Conservation (phyloP, 2,888 invertebrate species). For the Geophilus truncorum region DNA sequence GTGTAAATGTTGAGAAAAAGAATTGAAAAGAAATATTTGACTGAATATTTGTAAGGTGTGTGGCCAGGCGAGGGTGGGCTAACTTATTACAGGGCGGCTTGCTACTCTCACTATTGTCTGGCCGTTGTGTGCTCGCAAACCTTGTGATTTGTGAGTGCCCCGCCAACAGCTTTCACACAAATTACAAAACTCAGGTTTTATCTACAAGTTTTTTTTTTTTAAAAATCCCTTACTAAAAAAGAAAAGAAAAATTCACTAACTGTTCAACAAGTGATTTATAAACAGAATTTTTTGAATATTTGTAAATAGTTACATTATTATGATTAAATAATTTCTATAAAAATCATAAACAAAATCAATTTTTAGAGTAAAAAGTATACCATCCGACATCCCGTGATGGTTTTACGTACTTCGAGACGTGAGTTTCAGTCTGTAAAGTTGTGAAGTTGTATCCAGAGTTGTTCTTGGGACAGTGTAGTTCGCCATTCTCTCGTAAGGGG, state of each 20-base stretch:
- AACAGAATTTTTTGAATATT: neutral
- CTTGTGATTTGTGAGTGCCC: conserved; percentile 17
- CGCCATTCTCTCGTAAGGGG: conserved; percentile 9
- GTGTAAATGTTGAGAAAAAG: neutral
- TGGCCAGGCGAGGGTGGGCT: conserved; percentile 2
- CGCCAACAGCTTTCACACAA: conserved; percentile 10
- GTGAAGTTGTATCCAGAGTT: neutral
- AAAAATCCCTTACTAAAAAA: neutral
- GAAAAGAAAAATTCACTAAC: too few species aligned
- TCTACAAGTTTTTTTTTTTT: neutral
- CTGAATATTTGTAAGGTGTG: conserved; percentile 19
- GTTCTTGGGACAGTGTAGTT: conserved; percentile 2
- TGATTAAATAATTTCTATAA: too few species aligned
- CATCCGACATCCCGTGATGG: neutral
- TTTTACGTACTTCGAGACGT: neutral
- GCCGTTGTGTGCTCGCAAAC: neutral
- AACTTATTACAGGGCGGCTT: conserved; percentile 22
- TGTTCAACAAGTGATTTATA: too few species aligned
- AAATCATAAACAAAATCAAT: too few species aligned
- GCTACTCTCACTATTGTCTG: conserved; percentile 9
- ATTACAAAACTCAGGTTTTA: conserved; percentile 1
- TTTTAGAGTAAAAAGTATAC: conserved; percentile 3
- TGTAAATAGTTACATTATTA: too few species aligned
- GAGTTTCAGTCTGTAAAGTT: neutral
- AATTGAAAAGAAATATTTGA: conserved; percentile 8